A percentile compares a stretch with the other conserved stretches of the same genome.
Evolutionary conservation across 2,797 vertebrate species (phyloP).

Genomic region (Myotis planiceps): DNA sequence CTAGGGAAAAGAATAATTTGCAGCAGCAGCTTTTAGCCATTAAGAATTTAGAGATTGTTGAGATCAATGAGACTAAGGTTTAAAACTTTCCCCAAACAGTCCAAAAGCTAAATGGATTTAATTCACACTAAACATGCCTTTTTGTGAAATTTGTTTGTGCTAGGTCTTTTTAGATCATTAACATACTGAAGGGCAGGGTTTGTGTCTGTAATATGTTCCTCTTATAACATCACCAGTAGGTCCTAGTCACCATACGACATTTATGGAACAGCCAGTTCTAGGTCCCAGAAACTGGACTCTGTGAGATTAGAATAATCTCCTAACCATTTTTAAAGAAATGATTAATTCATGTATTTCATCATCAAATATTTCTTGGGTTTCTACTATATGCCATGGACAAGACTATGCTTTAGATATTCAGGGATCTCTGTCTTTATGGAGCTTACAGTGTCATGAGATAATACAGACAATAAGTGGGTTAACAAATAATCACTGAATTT

Average conservation of each 20-base stretch:
- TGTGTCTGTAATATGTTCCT: background rate
- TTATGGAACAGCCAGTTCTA: background rate
- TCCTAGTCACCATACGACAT: background rate
- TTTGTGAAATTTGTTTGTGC: background rate
- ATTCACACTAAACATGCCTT: background rate
- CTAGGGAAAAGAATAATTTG: background rate
- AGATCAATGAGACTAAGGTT: background rate
- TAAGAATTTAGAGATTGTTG: background rate
- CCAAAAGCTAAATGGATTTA: background rate
- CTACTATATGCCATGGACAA: background rate
- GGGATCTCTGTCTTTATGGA: background rate
- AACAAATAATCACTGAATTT: background rate
- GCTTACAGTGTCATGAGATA: background rate
- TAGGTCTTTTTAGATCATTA: background rate
- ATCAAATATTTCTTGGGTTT: background rate
- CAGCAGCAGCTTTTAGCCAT: background rate
- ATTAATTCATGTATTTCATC: background rate
- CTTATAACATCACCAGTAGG: background rate
- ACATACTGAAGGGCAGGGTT: background rate
- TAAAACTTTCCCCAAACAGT: background rate
- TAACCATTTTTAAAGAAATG: background rate
- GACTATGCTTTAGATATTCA: background rate
- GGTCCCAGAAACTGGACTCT: background rate
- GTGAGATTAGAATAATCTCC: background rate
- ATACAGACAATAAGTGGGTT: background rate